Evolutionary conservation across 2,888 invertebrate genomes (phyloP), one percentile per base, ranked within the genome.

Genomic region (Ganaspis brasiliensis): DNA sequence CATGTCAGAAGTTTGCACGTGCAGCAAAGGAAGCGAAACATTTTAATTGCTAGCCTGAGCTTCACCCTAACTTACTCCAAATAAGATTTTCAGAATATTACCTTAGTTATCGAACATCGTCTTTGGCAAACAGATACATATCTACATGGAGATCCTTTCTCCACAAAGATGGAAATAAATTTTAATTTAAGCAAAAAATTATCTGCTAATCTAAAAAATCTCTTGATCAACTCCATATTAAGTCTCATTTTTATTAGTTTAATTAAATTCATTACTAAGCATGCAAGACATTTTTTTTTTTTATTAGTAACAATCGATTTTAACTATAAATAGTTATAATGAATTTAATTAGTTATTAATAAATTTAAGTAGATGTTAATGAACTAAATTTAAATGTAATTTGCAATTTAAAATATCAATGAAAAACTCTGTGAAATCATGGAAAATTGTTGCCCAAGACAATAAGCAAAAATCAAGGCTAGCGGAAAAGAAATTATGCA

Each of bases 21-120:
- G 35, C 26, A 59, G 59, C 16, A 59, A 35, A 16, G 16, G 31
- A 59, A 59, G 59, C 59, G 59, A 59, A 59, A 59, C 35, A 59
- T 59, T 59, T 59, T 59, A 59, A 59, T 59, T 59, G 31, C 31
- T 31, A 31, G 31, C 16, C 26, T 14, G 31, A n/a, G 31, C 26
- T n/a, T 59, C 12, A 0, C 31, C n/a, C 26, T n/a, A 9, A 59
- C 12, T 16, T 59, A 59, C 31, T 16, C 31, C 16, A 35, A 14
- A 59, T 59, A 59, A 31, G 59, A 59, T 35, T 31, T 8, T n/a
- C n/a, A 59, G 31, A 24, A 56, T 56, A 56, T 26, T 24, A 14
- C 21, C 26, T 52, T 16, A 52, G 52, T 52, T 52, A 52, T 52
- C 52, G 19, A 19, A 16, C 52, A 5, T 16, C 12, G 52, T 5